Evolutionary conservation across 2,888 invertebrate species (phyloP), one percentile per base, ranked within the genome.

Genomic region (Xanthia togata): DNA sequence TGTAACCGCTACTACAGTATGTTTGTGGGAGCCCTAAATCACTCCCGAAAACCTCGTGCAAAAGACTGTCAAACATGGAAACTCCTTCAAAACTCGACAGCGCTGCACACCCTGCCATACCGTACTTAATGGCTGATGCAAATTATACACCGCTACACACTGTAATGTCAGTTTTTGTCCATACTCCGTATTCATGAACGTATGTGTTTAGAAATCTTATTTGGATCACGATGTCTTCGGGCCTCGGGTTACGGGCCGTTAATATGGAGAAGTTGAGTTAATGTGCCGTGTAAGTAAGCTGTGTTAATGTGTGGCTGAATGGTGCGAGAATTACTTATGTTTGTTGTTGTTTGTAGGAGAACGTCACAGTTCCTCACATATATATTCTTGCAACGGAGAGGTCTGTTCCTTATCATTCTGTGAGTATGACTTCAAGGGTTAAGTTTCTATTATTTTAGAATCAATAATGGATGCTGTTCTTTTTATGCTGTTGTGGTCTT

Each of bases 151-250:
- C 78, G 77, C 78, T 80, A 78, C 67, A 79, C 72, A 59, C 60
- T 50, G 81, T 88, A 83, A 88, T 85, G 78, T 81, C 59, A 77
- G 79, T 87, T 87, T 87, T 88, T 88, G 79, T 87, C 50, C 47
- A 57, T 65, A 55, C 55, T 31, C 35, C 60, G 59, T 38, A 23
- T n/a, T n/a, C n/a, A n/a, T 26, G 64, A 60, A 59, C 65, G 74
- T 77, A 57, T 81, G 71, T 73, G 76, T 81, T 82, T 79, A 85
- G 85, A 87, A 83, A 88, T 81, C 77, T 76, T 81, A 87, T 85
- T 82, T 87, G 62, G 88, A 81, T 79, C 85, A 83, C 78, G 68
- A 78, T 71, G 88, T 78, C 76, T 83, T 76, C 60, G 63, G 79
- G 68, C 75, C 57, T 47, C 17, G 26, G 74, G 76, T 72, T 78